Evolutionary conservation across 2,797 vertebrate genomes (phyloP), one percentile per base, ranked within the genome.

Genomic region (Amblyopsis hoosieri): DNA sequence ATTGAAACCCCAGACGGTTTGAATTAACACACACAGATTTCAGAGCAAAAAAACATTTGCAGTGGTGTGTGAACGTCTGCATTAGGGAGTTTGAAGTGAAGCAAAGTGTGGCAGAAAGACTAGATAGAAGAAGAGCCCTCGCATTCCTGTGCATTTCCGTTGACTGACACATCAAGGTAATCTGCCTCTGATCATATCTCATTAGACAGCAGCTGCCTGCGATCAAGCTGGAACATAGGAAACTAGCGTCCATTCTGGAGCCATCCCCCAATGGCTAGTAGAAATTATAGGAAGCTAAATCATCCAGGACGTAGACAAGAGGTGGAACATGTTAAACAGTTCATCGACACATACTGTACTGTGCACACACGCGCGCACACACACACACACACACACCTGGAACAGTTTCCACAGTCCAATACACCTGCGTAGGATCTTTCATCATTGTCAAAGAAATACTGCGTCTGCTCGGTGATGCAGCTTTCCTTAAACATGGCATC

Each of bases 381-480:
- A 45, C 56, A 33, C 45, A 31, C 11, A 33, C 3, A 29, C 33
- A 48, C 66, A 84, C 92, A 99, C 98, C 98, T 96, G 85, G 97
- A 97, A 74, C 97, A 99, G 91, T 99, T 99, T 79, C 93, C 95
- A 86, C 98, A 99, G 88, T 99, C 97, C 80, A 99, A 83, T n/a
- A 95, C 91, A 50, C 97, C 95, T 72, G 82, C 83, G 86, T 98
- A 97, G 14, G 97, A 95, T 88, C 89, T 95, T 75, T 96, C 95
- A 0, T 97, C 91, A 13, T 96, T 98, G 79, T 95, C 94, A 75
- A 99, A 99, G 91, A 98, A 99, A 90, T 99, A 99, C 76, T 99
- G 98, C 7, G 97, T 99, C 89, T 99, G 98, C 76, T 99, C 97
- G 0, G 96, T 99, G 82, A 99, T 99, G 66, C 98, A 99, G 87